phyloP scores from a whole-genome alignment of 2,113 vertebrate species.

The Pogona vitticeps region DNA sequence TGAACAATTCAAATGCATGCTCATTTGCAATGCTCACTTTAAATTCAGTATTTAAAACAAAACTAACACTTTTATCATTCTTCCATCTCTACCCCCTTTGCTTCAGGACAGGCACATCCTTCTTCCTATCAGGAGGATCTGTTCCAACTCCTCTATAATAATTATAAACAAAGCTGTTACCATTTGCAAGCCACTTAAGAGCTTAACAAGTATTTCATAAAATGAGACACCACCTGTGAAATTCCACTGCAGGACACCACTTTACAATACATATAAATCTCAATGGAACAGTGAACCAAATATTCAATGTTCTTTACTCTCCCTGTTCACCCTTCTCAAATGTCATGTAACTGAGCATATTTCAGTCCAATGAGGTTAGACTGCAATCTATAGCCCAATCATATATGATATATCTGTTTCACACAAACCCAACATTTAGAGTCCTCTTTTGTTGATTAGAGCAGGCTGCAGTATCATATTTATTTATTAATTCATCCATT shows the following conservation, averaged over 20 bases:
- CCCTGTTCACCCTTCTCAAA: background rate
- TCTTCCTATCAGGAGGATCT: conserved; percentile 43
- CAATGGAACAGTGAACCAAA: conserved; percentile 14
- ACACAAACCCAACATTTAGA: background rate
- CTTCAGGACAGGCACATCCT: conserved; percentile 8
- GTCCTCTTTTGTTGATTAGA: background rate
- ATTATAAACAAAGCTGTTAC: conserved; percentile 57
- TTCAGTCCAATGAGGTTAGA: too few species aligned
- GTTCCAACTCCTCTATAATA: conserved; percentile 53
- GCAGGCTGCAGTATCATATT: too few species aligned
- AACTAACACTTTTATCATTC: too few species aligned
- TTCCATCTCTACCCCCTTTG: conserved; percentile 26
- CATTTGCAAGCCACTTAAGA: conserved; percentile 57
- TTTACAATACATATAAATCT: background rate
- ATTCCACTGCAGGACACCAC: conserved; percentile 30
- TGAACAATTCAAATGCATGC: conserved; percentile 21
- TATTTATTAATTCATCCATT: too few species aligned
- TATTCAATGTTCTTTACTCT: background rate
- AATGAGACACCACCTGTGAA: conserved; percentile 39
- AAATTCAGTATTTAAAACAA: too few species aligned
- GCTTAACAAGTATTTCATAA: conserved; percentile 50
- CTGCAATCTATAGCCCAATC: background rate
- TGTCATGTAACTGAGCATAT: background rate
- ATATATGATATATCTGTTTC: background rate
- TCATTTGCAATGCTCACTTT: too few species aligned